Evolutionary conservation across 2,888 invertebrate genomes (phyloP), one percentile per base, ranked within the genome.

Genomic region (Cantharis rustica): DNA sequence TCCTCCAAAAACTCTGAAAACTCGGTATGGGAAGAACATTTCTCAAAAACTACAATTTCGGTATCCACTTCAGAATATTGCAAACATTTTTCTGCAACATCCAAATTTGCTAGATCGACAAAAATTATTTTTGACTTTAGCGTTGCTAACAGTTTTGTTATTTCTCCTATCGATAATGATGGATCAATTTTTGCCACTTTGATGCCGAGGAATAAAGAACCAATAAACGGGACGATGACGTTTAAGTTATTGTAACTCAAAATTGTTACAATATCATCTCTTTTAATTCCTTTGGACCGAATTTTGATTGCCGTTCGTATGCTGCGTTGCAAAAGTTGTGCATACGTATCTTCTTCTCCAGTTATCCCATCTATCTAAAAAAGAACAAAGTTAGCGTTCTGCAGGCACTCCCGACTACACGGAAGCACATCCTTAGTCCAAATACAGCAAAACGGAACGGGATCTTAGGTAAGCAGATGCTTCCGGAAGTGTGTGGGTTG

Each of bases 241-340:
- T 90, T 87, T 3, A 90, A 61, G 27, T 89, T 88, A 78, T 88
- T 90, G 0, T 87, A 87, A 4, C 88, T 89, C 85, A 90, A 90
- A 0, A 90, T 79, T 0, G 87, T 82, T 71, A 91, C 86, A 3
- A 90, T 88, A 78, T 90, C 90, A 0, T 88, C 88, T 1, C 80
- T 77, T 66, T 84, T 79, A 1, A 90, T 75, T 5, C 89, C 90
- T 11, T 27, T 70, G 10, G 85, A 86, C 62, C 77, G 73, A 73
- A 78, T 73, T 16, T 31, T 61, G 10, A 74, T 68, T 11, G 76
- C 76, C 0, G 75, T 70, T 16, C 72, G 23, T 1, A 72, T 64
- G n/a, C 73, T 64, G 1, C 79, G 69, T 72, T 70, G 26, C 17
- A 74, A 26, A 31, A 76, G 84, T 5, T 89, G 87, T 0, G 82